A percentile compares a stretch with the other conserved stretches of the same genome.
phyloP scores from a whole-genome alignment of 2,113 vertebrate species.

The Ictalurus punctatus region DNA sequence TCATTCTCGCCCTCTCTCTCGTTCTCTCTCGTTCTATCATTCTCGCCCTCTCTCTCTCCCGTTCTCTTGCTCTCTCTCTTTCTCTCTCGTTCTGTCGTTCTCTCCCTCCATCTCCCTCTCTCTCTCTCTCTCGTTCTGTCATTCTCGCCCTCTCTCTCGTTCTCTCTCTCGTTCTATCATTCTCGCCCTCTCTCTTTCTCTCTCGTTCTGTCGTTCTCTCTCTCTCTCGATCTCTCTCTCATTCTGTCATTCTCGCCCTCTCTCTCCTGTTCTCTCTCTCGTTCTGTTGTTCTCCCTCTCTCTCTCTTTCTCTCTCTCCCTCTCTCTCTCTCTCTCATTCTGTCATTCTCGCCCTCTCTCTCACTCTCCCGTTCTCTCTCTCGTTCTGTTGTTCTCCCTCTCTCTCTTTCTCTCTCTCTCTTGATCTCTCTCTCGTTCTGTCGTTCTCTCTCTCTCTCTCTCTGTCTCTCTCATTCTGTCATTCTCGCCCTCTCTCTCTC shows the following conservation, averaged over 20 bases:
- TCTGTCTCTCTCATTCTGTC: neutral
- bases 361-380: neutral
- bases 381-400: neutral
- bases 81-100: neutral
- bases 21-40: neutral
- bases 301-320: neutral
- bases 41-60: neutral
- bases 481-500: neutral
- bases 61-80: conserved; percentile 1
- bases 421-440: neutral
- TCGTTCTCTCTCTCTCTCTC: neutral
- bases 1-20: neutral
- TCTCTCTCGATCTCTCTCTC: neutral
- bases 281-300: neutral
- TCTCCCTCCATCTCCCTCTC: neutral
- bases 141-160: neutral
- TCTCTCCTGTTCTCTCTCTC: no score
- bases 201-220: rapidly evolving
- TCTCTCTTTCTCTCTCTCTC: neutral
- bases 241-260: neutral
- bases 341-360: neutral
- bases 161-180: no score
- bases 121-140: neutral
- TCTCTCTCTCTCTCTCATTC: no score
- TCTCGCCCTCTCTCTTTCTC: neutral